A percentile compares a stretch with the other conserved stretches of the same genome.
These are phyloP conservation scores for Stictocephala bisonia DNA, from an alignment of 2,888 invertebrate genomes.

Conservation along the genomic window DNA sequence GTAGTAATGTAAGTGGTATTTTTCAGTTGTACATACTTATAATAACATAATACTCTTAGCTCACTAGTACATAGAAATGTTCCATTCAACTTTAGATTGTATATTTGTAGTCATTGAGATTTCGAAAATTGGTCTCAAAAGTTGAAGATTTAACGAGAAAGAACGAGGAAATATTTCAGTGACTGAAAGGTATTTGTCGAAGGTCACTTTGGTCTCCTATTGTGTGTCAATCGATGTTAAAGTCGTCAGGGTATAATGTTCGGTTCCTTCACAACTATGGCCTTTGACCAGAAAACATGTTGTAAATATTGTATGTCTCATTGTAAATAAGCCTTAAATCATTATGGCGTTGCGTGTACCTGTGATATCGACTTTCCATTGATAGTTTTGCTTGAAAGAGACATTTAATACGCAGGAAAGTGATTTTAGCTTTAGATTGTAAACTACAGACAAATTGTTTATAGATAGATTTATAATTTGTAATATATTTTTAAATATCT, in stretches of 20 bases:
- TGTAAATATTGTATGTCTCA: conserved; percentile 4
- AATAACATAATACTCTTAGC: too few species aligned
- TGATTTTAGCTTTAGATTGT: conserved; percentile 20
- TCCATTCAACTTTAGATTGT: too few species aligned
- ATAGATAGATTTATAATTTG: conserved; percentile 17
- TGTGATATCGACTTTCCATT: conserved; percentile 27
- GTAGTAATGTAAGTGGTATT: too few species aligned
- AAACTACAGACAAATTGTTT: conserved; percentile 15
- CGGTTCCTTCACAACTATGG: conserved; percentile 8
- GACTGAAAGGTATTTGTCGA: too few species aligned
- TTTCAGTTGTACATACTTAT: too few species aligned
- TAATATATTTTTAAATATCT: conserved; percentile 16
- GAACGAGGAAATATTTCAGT: too few species aligned
- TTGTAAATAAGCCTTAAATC: conserved; percentile 21
- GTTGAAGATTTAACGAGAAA: too few species aligned
- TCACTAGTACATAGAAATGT: too few species aligned
- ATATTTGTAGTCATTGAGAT: too few species aligned
- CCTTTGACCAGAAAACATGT: not conserved
- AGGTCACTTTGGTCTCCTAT: too few species aligned
- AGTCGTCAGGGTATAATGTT: not conserved
- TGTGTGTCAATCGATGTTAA: not conserved
- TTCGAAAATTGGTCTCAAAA: too few species aligned
- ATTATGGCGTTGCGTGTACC: conserved; percentile 1
- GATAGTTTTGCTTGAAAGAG: too few species aligned
- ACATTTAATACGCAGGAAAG: conserved; percentile 19